These are phyloP conservation scores for Tipula vernalis DNA, from an alignment of 2,888 invertebrate species.

Conservation along the genomic window DNA sequence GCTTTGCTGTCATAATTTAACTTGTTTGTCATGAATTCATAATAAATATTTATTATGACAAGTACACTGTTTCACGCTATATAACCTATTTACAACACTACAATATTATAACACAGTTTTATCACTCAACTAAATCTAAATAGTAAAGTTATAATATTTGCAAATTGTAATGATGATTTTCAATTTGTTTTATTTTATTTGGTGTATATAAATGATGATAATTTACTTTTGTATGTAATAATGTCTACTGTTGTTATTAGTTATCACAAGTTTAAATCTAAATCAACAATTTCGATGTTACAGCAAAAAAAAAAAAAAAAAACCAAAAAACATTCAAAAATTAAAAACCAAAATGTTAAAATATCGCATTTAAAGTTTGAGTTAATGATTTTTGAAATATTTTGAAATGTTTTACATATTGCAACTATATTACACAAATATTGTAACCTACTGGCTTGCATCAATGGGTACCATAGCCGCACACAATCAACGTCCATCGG, in stretches of 20 bases:
- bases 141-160: background rate
- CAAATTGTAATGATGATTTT: background rate
- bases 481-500: too few species aligned
- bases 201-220: background rate
- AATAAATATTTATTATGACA: background rate
- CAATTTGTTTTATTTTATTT: background rate
- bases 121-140: background rate
- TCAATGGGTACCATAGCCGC: too few species aligned
- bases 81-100: background rate
- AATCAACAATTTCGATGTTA: background rate
- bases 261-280: background rate
- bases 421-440: too few species aligned
- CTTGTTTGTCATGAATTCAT: background rate
- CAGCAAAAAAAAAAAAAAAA: too few species aligned
- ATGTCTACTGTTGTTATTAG: background rate
- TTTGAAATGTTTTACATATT: too few species aligned
- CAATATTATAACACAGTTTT: background rate
- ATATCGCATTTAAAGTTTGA: too few species aligned
- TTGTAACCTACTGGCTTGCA: too few species aligned
- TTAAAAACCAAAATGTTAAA: background rate
- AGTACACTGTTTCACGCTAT: background rate
- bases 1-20: background rate
- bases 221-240: background rate
- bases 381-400: too few species aligned
- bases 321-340: background rate